These are phyloP conservation scores for Columbina picui DNA, from an alignment of 2,113 vertebrate genomes.

Conservation along the genomic window DNA sequence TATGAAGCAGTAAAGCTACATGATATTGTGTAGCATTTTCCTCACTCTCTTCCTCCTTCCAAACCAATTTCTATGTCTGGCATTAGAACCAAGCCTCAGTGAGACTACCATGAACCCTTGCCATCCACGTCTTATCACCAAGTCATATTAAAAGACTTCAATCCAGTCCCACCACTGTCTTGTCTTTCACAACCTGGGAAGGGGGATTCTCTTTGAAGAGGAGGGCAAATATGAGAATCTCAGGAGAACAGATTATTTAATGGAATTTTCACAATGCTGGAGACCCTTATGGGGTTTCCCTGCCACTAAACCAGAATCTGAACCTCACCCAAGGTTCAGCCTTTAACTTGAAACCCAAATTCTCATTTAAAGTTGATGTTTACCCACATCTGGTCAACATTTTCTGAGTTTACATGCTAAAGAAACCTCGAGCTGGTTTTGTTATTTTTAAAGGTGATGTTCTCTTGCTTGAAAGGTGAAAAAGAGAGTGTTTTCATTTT, in stretches of 20 bases:
- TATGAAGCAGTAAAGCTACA: neutral
- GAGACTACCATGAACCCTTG: neutral
- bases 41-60: neutral
- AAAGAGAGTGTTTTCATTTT: neutral
- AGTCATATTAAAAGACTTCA: neutral
- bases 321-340: neutral
- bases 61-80: neutral
- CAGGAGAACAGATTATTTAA: neutral
- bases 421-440: neutral
- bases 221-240: neutral
- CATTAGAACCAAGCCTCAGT: neutral
- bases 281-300: neutral
- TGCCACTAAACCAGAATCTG: neutral
- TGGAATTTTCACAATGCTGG: neutral
- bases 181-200: neutral
- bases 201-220: neutral
- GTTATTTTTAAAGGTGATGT: neutral
- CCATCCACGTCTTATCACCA: neutral
- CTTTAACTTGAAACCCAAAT: slow-evolving; percentile 4
- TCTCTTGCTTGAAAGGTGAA: neutral
- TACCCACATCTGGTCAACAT: neutral
- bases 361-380: neutral
- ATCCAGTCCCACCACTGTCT: neutral
- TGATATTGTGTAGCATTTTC: neutral
- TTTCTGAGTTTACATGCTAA: neutral